Percentiles rank a stretch among this genome's conserved stretches.
Conservation (phyloP, 2,888 invertebrate genomes). For the Theretra japonica region DNA sequence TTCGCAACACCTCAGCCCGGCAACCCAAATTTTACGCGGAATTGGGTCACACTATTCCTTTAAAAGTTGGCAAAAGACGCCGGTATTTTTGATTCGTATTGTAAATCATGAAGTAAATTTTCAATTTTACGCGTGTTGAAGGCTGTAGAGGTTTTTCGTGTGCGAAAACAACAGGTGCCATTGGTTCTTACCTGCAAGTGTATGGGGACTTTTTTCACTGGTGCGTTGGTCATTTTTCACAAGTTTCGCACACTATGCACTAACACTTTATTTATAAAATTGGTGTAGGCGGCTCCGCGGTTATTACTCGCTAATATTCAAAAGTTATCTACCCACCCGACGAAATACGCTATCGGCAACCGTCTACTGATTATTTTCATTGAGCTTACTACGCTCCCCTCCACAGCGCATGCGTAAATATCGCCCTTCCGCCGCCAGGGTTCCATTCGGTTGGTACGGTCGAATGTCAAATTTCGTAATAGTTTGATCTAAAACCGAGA, state of each 20-base stretch:
- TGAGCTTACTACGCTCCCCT: conserved; percentile 70
- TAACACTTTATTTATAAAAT: conserved; percentile 73
- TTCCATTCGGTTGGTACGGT: conserved; percentile 33
- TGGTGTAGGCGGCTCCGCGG: conserved; percentile 67
- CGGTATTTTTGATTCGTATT: neutral
- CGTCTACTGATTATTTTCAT: conserved; percentile 69
- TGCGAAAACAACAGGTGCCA: conserved; percentile 68
- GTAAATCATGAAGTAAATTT: neutral
- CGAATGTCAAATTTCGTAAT: neutral
- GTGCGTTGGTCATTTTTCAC: conserved; percentile 87
- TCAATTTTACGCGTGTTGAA: neutral
- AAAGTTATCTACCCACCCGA: conserved; percentile 39
- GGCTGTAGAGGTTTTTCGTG: conserved; percentile 7
- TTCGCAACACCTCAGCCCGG: conserved; percentile 30
- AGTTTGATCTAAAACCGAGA: conserved; percentile 38
- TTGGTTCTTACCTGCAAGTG: conserved; percentile 91
- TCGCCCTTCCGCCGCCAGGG: conserved; percentile 60
- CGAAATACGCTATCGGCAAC: conserved; percentile 54
- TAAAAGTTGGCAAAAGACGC: conserved; percentile 9
- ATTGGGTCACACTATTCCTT: conserved; percentile 56
- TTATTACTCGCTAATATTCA: conserved; percentile 54
- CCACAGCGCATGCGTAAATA: conserved; percentile 76
- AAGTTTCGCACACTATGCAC: conserved; percentile 69
- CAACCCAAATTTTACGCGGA: conserved; percentile 39
- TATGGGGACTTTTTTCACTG: conserved; percentile 97